A percentile compares a stretch with the other conserved stretches of the same genome.
Evolutionary conservation across 2,888 invertebrate species (phyloP).

Genomic region (Caenorhabditis japonica): DNA sequence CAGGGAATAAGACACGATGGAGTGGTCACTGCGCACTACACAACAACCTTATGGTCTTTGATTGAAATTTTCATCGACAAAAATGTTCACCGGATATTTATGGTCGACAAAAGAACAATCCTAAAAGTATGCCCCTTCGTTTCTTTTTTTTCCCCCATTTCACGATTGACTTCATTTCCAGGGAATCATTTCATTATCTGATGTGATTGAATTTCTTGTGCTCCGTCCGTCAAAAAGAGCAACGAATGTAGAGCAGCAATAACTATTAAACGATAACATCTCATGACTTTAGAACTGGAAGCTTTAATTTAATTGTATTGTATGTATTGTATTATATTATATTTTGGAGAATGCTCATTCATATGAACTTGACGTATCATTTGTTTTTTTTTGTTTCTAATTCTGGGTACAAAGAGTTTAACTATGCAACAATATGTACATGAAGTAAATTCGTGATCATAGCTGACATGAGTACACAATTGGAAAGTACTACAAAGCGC

Average conservation of each 20-base stretch:
- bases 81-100: conserved; percentile 60
- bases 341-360: too few species aligned
- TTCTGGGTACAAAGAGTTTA: conserved; percentile 31
- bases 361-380: conserved; percentile 21
- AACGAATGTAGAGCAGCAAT: conserved; percentile 6
- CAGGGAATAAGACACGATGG: conserved; percentile 49
- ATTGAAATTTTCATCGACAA: conserved; percentile 60
- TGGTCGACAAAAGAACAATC: conserved; percentile 38
- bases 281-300: conserved; percentile 1
- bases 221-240: conserved; percentile 32
- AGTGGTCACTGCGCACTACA: conserved; percentile 55
- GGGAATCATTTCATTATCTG: conserved; percentile 54
- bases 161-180: conserved; percentile 10
- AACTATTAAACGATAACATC: conserved; percentile 14
- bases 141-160: background rate
- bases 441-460: conserved; percentile 47
- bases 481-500: conserved; percentile 47
- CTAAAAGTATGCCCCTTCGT: conserved; percentile 52
- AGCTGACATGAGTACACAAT: conserved; percentile 51
- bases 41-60: conserved; percentile 49
- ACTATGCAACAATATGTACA: conserved; percentile 22
- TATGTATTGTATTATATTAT: background rate
- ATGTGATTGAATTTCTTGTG: conserved; percentile 49
- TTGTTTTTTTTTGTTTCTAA: too few species aligned
- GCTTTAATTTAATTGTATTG: conserved; percentile 4